Evolutionary conservation across 2,797 vertebrate species (phyloP), one percentile per base, ranked within the genome.

Genomic region (Alectoris magna): DNA sequence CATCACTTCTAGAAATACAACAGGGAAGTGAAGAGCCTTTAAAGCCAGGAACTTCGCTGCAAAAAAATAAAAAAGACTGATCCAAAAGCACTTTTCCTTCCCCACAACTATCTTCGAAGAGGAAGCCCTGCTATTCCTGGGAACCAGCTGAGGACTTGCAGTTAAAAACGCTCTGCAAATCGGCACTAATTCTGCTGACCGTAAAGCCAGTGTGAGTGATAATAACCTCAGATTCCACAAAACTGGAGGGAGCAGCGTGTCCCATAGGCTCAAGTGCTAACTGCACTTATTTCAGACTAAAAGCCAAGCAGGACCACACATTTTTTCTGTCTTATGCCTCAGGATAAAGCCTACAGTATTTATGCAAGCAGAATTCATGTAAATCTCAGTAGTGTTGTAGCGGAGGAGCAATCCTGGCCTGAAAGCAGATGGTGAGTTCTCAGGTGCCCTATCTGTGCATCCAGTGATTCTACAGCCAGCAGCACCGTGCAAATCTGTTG

Each of bases 121-220:
- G 69, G 72, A 92, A 93, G 64, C 26, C 68, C 69, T 74, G n/a
- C 24, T 92, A 29, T 27, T 66, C 67, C 55, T 69, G 27, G 46
- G 44, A 70, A 86, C 72, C 36, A 75, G 73, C 63, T 63, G 72
- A 88, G 48, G 48, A 90, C 48, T 73, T 69, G 59, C 34, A 72
- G 67, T 48, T 84, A 64, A 67, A 63, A 59, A 63, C 16, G 55
- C 74, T 64, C 67, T 63, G 17, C 39, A 44, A 63, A 56, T 38
- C 60, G 48, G n/a, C 73, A 41, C 23, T 84, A 60, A 72, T 70
- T 86, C 60, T 59, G 39, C 74, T 49, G 56, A 64, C 24, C 53
- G 7, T 22, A 22, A 71, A 92, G 22, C 13, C 77, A 36, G 7
- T 10, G 38, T 26, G 70, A 74, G 26, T 19, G 67, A n/a, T 5